Percentiles rank a stretch among this genome's conserved stretches.
Conservation (phyloP, 2,113 vertebrate species). For the Monopterus albus region DNA sequence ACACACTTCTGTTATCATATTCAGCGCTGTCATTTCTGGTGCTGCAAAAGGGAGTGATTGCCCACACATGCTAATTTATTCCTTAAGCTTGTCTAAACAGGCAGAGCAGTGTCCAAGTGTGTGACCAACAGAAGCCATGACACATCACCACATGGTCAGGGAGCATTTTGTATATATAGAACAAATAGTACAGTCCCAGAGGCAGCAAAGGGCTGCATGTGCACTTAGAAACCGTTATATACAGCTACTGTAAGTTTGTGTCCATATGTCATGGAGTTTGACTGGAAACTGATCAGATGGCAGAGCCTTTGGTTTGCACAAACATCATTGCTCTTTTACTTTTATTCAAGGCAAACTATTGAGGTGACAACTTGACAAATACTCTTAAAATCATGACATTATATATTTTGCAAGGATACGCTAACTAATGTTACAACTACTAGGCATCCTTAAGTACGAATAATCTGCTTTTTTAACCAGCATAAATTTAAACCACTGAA, state of each 20-base stretch:
- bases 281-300: neutral
- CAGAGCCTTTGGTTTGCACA: neutral
- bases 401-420: neutral
- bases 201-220: neutral
- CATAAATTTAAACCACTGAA: too few species aligned
- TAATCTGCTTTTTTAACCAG: neutral
- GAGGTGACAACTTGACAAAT: neutral
- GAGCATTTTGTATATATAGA: slow-evolving; percentile 70
- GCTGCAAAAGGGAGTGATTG: slow-evolving; percentile 60
- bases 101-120: slow-evolving; percentile 73
- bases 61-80: slow-evolving; percentile 84
- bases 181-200: slow-evolving; percentile 26
- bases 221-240: neutral
- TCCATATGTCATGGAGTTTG: neutral
- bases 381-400: too few species aligned
- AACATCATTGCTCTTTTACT: neutral
- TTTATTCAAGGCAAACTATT: neutral
- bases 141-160: slow-evolving; percentile 83
- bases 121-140: slow-evolving; percentile 83
- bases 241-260: neutral
- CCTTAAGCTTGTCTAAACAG: slow-evolving; percentile 77
- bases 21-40: slow-evolving; percentile 34
- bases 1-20: slow-evolving; percentile 28
- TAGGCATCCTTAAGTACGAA: neutral
- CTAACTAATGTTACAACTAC: neutral